phyloP scores from a whole-genome alignment of 2,113 vertebrate species.

The Silurus asotus region DNA sequence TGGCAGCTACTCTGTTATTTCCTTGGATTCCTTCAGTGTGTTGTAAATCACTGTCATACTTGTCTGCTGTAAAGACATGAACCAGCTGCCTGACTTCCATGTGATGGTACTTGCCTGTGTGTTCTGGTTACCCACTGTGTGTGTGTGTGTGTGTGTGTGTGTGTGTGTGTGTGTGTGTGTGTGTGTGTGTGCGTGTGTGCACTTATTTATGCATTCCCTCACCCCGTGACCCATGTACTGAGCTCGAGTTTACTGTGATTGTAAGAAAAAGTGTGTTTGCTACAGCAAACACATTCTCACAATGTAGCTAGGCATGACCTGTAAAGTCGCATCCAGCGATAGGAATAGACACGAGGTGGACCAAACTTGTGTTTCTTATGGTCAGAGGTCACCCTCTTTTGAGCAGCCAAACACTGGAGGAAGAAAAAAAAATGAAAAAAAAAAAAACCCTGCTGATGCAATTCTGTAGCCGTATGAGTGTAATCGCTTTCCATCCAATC shows the following conservation, averaged over 20 bases:
- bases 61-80: constrained; percentile 62
- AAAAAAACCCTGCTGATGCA: constrained; percentile 22
- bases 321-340: constrained; percentile 25
- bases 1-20: constrained; percentile 65
- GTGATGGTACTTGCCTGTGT: background rate
- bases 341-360: constrained; percentile 40
- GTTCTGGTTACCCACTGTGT: background rate
- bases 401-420: background rate
- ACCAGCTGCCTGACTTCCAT: constrained; percentile 64
- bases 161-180: constrained; percentile 20
- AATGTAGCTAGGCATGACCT: constrained; percentile 40
- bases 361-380: constrained; percentile 33
- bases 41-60: constrained; percentile 76
- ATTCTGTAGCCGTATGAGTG: constrained; percentile 3
- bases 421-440: no score
- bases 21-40: constrained; percentile 63
- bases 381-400: constrained; percentile 40
- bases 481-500: constrained; percentile 5
- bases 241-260: background rate
- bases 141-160: constrained; percentile 35
- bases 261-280: background rate
- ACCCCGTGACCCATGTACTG: constrained; percentile 25
- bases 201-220: constrained; percentile 8
- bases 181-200: background rate
- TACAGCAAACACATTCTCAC: constrained; percentile 29